Conservation (phyloP, 2,888 invertebrate genomes). For the Scelioninae gen. 1 region DNA sequence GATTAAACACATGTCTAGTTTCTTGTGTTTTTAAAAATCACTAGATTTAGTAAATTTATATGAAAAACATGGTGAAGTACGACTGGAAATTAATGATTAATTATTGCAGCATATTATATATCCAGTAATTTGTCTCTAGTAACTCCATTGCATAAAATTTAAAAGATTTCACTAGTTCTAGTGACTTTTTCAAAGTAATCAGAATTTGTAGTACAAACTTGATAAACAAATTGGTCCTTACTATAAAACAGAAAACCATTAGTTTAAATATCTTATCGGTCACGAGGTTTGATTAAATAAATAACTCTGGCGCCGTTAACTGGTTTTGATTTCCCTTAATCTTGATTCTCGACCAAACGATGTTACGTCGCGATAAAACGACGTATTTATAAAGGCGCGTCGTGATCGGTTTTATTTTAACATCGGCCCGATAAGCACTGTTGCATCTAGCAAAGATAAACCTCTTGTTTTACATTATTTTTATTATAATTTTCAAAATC, state of each 20-base stretch:
- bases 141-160: no score
- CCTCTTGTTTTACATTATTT: no score
- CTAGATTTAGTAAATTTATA: no score
- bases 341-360: conserved; percentile 25
- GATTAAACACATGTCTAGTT: no score
- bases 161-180: neutral
- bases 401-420: conserved; percentile 20
- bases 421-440: conserved; percentile 4
- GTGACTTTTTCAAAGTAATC: neutral
- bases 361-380: conserved; percentile 38
- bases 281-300: conserved; percentile 28
- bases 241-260: conserved; percentile 27
- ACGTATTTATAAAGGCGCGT: conserved; percentile 25
- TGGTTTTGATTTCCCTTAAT: conserved; percentile 34
- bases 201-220: neutral
- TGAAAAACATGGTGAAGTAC: no score
- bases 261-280: conserved; percentile 35
- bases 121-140: no score
- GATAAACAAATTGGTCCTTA: neutral
- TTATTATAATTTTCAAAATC: no score
- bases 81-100: no score
- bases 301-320: conserved; percentile 39
- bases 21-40: no score
- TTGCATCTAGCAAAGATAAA: no score
- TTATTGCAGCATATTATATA: no score